These are phyloP conservation scores for Drosophila kambysellisi DNA, from an alignment of 2,888 invertebrate genomes.

Conservation along the genomic window DNA sequence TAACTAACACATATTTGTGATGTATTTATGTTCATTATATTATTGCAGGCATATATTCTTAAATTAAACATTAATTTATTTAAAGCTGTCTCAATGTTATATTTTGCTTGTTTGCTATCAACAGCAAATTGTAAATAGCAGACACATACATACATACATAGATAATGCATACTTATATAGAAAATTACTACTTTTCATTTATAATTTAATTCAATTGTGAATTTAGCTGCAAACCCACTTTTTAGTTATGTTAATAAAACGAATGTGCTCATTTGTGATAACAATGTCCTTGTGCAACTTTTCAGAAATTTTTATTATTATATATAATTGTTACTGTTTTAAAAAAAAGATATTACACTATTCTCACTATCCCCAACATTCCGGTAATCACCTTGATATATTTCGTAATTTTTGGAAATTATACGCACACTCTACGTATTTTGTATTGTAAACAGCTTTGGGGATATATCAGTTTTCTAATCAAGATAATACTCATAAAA, in stretches of 20 bases:
- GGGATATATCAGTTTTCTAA: background rate
- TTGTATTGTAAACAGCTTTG: background rate
- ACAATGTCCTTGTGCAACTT: background rate
- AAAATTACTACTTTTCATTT: background rate
- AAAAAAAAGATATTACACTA: background rate
- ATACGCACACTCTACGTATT: too few species aligned
- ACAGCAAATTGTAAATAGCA: background rate
- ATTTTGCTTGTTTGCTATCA: background rate
- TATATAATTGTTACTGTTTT: background rate
- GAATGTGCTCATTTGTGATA: background rate
- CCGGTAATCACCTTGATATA: background rate
- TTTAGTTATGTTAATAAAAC: background rate
- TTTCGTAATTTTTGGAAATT: background rate
- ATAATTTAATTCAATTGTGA: background rate
- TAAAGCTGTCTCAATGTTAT: background rate
- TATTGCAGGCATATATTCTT: background rate
- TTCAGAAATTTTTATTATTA: background rate
- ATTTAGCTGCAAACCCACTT: background rate
- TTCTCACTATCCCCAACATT: background rate
- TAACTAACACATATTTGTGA: background rate
- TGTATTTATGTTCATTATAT: background rate
- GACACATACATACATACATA: background rate
- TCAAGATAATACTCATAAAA: background rate
- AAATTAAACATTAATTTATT: background rate
- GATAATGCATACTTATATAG: background rate